These are phyloP conservation scores for Phoeniculus purpureus DNA, from an alignment of 2,797 vertebrate genomes.

Conservation along the genomic window DNA sequence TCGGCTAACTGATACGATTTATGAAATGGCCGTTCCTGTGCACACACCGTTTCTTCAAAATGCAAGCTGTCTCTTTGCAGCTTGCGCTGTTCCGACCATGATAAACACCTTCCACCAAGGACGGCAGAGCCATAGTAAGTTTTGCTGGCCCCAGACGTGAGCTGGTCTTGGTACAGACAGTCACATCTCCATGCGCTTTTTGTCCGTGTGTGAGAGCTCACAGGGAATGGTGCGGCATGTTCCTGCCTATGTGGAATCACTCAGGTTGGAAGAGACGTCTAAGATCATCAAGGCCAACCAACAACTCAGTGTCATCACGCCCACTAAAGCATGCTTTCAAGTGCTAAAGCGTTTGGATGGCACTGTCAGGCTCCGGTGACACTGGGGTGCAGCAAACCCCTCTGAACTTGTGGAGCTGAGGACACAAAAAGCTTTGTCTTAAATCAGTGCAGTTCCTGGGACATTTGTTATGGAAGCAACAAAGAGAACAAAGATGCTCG, in stretches of 20 bases:
- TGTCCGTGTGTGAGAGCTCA: rapidly evolving
- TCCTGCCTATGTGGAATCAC: not conserved
- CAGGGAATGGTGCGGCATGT: rapidly evolving
- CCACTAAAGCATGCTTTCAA: too few relatives aligned
- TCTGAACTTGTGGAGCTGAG: not conserved
- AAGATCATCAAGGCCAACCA: too few relatives aligned
- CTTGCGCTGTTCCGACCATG: not conserved
- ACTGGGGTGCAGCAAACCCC: not conserved
- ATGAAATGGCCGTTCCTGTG: not conserved
- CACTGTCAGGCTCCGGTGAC: not conserved
- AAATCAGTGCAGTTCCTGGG: rapidly evolving
- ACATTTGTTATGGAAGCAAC: not conserved
- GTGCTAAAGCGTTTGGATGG: not conserved
- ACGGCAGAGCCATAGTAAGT: not conserved
- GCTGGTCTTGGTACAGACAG: not conserved
- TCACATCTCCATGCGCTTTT: not conserved
- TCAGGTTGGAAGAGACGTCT: too few relatives aligned
- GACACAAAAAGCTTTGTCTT: not conserved
- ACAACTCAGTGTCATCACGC: too few relatives aligned
- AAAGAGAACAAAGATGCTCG: not conserved
- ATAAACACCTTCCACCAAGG: not conserved
- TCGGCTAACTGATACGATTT: not conserved
- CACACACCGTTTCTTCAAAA: not conserved
- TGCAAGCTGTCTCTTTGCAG: not conserved
- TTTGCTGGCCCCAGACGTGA: not conserved